These are phyloP conservation scores for Pollenia labialis DNA, from an alignment of 2,888 invertebrate species.

Conservation along the genomic window DNA sequence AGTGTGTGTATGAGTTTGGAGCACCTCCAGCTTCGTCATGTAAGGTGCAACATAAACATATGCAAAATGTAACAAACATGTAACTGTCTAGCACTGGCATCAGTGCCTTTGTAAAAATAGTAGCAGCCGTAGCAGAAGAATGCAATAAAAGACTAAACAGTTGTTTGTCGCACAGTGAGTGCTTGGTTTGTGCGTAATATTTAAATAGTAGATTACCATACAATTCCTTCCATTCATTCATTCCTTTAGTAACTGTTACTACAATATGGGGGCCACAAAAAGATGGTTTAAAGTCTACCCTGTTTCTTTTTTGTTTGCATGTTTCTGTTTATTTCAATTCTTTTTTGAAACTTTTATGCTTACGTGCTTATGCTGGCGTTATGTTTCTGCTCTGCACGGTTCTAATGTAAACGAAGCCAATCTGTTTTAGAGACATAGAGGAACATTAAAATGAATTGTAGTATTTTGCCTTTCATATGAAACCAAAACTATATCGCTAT, in stretches of 20 bases:
- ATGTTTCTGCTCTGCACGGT: constrained; percentile 36
- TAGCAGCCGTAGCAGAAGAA: constrained; percentile 7
- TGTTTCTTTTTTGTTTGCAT: neutral
- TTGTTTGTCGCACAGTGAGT: constrained; percentile 9
- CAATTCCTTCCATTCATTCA: neutral
- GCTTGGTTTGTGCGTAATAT: neutral
- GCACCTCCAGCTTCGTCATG: neutral
- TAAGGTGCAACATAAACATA: neutral
- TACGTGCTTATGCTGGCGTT: constrained; percentile 58
- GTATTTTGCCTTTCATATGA: constrained; percentile 5
- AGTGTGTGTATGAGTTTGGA: neutral
- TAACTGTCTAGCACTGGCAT: neutral
- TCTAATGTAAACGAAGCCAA: constrained; percentile 68
- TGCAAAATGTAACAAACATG: neutral
- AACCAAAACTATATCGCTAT: constrained; percentile 40
- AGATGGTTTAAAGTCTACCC: neutral
- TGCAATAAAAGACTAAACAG: constrained; percentile 64
- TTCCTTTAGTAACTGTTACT: neutral
- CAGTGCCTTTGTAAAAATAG: constrained; percentile 1
- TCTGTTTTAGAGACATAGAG: constrained; percentile 40
- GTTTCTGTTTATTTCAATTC: constrained; percentile 17
- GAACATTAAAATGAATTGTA: constrained; percentile 11
- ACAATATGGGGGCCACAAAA: neutral
- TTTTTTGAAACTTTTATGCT: constrained; percentile 47
- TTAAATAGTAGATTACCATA: constrained; percentile 29